phyloP scores from a whole-genome alignment of 2,888 invertebrate species.

The Drosophila anomelani region DNA sequence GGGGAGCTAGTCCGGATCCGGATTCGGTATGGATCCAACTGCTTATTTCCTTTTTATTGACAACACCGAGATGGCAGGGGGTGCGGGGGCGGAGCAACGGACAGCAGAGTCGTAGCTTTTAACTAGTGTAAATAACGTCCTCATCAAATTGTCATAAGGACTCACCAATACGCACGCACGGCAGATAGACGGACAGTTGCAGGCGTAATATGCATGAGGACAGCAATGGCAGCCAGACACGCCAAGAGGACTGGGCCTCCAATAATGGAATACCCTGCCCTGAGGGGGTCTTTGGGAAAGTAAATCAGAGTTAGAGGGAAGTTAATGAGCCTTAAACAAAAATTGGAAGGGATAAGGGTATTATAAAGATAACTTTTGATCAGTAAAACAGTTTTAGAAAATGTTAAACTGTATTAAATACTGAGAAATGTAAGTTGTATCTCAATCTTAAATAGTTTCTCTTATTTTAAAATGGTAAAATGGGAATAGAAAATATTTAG shows the following conservation, averaged over 20 bases:
- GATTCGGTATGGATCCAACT: conserved; percentile 46
- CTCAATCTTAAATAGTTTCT: background rate
- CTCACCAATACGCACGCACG: conserved; percentile 49
- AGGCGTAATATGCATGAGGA: conserved; percentile 57
- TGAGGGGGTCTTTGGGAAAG: background rate
- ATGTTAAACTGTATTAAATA: background rate
- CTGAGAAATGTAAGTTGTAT: background rate
- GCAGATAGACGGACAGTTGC: conserved; percentile 33
- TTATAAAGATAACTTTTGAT: background rate
- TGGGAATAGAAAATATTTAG: background rate
- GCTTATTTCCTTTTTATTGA: conserved; percentile 77
- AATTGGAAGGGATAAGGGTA: background rate
- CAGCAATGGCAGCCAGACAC: conserved; percentile 63
- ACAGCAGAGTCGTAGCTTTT: conserved; percentile 70
- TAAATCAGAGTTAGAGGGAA: background rate
- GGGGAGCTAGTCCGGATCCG: conserved; percentile 23
- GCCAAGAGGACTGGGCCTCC: conserved; percentile 46
- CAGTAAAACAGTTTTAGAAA: background rate
- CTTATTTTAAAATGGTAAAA: background rate
- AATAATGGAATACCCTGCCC: conserved; percentile 39
- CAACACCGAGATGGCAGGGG: conserved; percentile 45
- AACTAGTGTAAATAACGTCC: conserved; percentile 82
- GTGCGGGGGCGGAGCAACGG: background rate
- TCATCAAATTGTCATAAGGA: conserved; percentile 83
- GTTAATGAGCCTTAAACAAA: too few relatives aligned